Base-by-base conservation (phyloP, 2,888 invertebrate genomes). In the Deilephila elpenor region DNA sequence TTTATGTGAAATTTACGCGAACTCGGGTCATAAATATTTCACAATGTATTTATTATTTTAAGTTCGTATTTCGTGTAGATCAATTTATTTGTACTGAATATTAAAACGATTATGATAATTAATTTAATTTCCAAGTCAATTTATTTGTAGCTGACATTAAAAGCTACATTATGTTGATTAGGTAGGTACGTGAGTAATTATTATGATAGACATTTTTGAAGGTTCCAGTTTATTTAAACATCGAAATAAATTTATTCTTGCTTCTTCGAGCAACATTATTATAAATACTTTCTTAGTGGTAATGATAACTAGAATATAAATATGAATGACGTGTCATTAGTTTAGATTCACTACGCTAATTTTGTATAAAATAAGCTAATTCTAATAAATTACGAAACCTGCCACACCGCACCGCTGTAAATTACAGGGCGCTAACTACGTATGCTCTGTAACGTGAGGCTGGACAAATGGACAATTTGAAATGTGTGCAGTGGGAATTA, bases 401-500 rank as follows among this genome's bases (percentile, higher is more conserved):
- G 32, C n/a, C n/a, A 14, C 32, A 11, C 0, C 3, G 11, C 6
- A 44, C 11, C 25, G 44, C 1, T 51, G 51, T 25, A 67, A 67
- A 51, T 51, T 20, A 51, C 17, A 51, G 17, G 8, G 5, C n/a
- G 64, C n/a, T n/a, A 34, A n/a, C 11, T 11, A 64, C 44, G n/a
- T 62, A 1, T 62, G 32, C 34, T 61, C 17, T 11, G 32, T 8
- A 34, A 29, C 44, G 59, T 71, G 56, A 71, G 56, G 51, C 56
- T 71, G 70, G 70, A 71, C 56, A 62, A 72, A 72, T 72, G 56
- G 74, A 62, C 76, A 75, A 73, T 78, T 73, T 74, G 76, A 72
- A 70, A 62, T 56, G n/a, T 53, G 70, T 62, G 74, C 17, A 70
- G 71, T 64, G 64, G 53, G 61, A 73, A 83, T 82, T 83, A 79